phyloP scores from a whole-genome alignment of 2,888 invertebrate genomes.

The Archips crataeganus region DNA sequence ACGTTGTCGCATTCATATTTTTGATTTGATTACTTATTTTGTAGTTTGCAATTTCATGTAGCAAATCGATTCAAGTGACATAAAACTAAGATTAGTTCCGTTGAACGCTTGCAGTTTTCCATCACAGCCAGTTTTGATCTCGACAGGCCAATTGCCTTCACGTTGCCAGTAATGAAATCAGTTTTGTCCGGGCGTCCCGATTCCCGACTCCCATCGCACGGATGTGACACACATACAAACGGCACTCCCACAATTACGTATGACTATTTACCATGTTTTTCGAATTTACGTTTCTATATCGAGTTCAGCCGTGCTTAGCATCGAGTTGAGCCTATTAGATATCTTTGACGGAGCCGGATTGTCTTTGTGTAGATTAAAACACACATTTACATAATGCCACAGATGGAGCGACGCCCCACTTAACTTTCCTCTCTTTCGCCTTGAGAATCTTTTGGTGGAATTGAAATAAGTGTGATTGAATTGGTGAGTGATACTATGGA shows the following conservation, averaged over 20 bases:
- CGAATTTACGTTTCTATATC: conserved; percentile 73
- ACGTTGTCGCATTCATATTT: background rate
- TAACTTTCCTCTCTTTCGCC: conserved; percentile 53
- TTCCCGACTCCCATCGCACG: conserved; percentile 4
- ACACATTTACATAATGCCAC: conserved; percentile 68
- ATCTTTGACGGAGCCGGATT: conserved; percentile 50
- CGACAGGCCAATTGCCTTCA: conserved; percentile 4
- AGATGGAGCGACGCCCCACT: conserved; percentile 70
- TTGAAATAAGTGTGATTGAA: conserved; percentile 44
- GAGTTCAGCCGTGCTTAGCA: conserved; percentile 76
- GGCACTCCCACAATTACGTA: conserved; percentile 52
- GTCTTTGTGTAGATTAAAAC: conserved; percentile 67
- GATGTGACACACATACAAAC: conserved; percentile 39
- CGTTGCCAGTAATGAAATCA: conserved; percentile 23
- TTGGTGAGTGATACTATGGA: conserved; percentile 20
- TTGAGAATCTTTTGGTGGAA: conserved; percentile 48
- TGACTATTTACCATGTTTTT: conserved; percentile 75
- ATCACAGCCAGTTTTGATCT: conserved; percentile 3
- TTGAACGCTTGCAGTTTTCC: conserved; percentile 9
- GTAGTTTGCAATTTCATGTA: conserved; percentile 3
- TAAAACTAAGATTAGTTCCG: conserved; percentile 12
- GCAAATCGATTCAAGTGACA: conserved; percentile 9
- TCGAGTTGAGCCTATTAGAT: conserved; percentile 64
- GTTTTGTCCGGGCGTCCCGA: conserved; percentile 12
- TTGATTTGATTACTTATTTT: background rate